These are phyloP conservation scores for Dasysyrphus tricinctus DNA, from an alignment of 2,888 invertebrate species.

Conservation along the genomic window DNA sequence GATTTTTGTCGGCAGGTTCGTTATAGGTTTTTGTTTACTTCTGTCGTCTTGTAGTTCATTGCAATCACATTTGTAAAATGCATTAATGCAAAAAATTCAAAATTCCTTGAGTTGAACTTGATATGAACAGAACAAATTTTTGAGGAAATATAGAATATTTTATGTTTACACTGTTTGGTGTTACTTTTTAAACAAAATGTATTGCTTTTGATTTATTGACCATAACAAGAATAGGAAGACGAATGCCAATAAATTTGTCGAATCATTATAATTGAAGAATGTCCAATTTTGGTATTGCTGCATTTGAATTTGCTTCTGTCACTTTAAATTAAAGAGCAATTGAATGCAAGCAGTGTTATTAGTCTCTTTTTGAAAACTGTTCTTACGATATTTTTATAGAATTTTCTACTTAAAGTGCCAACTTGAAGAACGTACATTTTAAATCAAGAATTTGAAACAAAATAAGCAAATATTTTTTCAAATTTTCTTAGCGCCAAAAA, in stretches of 20 bases:
- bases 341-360: too few relatives aligned
- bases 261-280: neutral
- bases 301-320: neutral
- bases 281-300: neutral
- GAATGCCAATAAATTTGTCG: neutral
- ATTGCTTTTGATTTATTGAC: neutral
- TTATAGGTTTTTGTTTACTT: conserved; percentile 31
- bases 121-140: conserved; percentile 18
- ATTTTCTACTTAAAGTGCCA: too few relatives aligned
- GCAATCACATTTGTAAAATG: conserved; percentile 23
- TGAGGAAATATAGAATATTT: neutral
- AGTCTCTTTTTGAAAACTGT: too few relatives aligned
- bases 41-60: conserved; percentile 28
- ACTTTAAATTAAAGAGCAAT: neutral
- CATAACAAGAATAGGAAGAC: neutral
- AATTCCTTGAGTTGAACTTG: conserved; percentile 64
- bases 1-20: neutral
- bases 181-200: conserved; percentile 24
- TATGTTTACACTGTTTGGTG: neutral
- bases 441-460: too few relatives aligned
- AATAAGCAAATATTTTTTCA: too few relatives aligned
- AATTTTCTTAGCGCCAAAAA: too few relatives aligned
- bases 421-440: too few relatives aligned
- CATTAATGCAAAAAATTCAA: neutral
- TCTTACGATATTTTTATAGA: too few relatives aligned